These are phyloP conservation scores for Smutsia gigantea DNA, from an alignment of 2,797 vertebrate species.

Conservation along the genomic window DNA sequence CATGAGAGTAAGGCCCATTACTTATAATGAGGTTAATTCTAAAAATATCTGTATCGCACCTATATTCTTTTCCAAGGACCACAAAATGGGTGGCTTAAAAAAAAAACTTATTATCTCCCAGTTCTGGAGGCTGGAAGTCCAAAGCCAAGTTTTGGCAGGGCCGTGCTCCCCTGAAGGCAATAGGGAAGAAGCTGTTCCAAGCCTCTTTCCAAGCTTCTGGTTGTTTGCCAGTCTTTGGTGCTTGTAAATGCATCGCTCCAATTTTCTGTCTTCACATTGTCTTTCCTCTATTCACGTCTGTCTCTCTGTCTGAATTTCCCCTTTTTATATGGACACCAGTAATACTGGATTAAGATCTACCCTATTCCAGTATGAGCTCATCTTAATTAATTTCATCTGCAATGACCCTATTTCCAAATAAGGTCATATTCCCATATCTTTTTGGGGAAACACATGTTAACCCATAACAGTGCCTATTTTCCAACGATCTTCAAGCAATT, in stretches of 20 bases:
- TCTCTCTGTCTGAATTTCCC: not conserved
- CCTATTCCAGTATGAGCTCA: not conserved
- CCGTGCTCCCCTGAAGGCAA: not conserved
- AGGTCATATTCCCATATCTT: not conserved
- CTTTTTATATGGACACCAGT: not conserved
- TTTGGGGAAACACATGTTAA: not conserved
- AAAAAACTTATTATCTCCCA: not conserved
- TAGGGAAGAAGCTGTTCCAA: no score
- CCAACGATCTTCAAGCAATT: not conserved
- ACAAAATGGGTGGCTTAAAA: not conserved
- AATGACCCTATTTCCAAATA: not conserved
- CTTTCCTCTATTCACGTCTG: not conserved
- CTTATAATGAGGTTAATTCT: not conserved
- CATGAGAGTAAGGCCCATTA: not conserved
- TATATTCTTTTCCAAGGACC: not conserved
- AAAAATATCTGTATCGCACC: not conserved
- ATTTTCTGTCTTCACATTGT: not conserved
- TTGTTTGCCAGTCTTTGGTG: not conserved
- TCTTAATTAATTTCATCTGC: not conserved
- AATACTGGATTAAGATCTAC: not conserved
- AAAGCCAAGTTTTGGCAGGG: not conserved
- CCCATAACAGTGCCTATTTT: not conserved
- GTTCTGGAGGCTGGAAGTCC: not conserved
- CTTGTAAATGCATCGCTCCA: rapidly evolving
- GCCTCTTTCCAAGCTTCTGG: not conserved